phyloP scores from a whole-genome alignment of 37 sponge, comb jelly and placozoan species.

The Spongilla lacustris region DNA sequence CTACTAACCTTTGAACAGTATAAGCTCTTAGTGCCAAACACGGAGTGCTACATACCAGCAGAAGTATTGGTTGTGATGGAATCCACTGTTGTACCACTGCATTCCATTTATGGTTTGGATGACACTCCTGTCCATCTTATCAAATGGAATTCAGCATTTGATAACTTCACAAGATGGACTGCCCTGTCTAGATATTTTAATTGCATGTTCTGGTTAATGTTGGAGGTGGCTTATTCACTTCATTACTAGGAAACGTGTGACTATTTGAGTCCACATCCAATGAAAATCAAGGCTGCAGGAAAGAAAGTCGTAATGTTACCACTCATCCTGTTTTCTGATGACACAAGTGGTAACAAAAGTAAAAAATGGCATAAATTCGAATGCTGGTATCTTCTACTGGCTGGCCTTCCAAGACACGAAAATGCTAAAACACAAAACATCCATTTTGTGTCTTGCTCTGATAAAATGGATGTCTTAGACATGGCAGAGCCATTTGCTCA shows the following conservation, averaged over 20 bases:
- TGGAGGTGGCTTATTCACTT: not conserved
- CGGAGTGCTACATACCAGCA: too few relatives aligned
- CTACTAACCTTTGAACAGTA: not conserved
- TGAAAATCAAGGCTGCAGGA: not conserved
- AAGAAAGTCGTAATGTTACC: constrained; percentile 20
- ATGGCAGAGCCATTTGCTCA: constrained; percentile 30
- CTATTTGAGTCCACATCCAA: not conserved
- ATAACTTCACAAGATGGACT: too few relatives aligned
- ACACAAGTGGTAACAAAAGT: constrained; percentile 60
- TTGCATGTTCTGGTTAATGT: constrained; percentile 1
- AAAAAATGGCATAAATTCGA: constrained; percentile 70
- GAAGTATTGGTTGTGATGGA: too few relatives aligned
- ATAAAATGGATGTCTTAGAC: constrained; percentile 17
- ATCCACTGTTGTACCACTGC: too few relatives aligned
- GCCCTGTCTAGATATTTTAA: not conserved
- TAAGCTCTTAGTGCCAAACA: too few relatives aligned
- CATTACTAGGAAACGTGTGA: not conserved
- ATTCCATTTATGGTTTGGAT: too few relatives aligned
- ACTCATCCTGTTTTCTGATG: constrained; percentile 56
- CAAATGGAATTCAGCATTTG: too few relatives aligned
- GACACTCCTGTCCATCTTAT: too few relatives aligned
- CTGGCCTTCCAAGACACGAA: constrained; percentile 32
- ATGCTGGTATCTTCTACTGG: constrained; percentile 50
- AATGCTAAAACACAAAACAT: constrained; percentile 39
- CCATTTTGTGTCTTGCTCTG: constrained; percentile 47